Base-by-base conservation (phyloP, 2,888 invertebrate genomes). In the Lysandra coridon region DNA sequence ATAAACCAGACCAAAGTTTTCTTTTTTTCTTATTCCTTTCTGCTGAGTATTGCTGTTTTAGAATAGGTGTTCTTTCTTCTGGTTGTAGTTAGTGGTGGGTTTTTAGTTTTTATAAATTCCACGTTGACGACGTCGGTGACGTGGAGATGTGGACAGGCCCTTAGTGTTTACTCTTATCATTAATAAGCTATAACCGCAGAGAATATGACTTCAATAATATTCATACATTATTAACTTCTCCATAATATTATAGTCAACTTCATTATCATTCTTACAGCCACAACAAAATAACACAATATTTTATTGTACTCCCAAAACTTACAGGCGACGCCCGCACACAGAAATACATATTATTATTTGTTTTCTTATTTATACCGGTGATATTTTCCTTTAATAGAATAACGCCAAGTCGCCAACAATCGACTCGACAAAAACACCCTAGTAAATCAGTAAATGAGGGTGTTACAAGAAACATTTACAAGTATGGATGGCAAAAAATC, bases 401-500 rank as follows among this genome's bases (percentile, higher is more conserved):
- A 69, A 69, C 33, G 69, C 17, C 69, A 69, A 69, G 12, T 69
- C 69, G 33, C 33, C 69, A 69, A 69, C 33, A 37, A 69, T 69
- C 37, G 33, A 30, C 10, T 30, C n/a, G 44, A 74, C 74, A 44
- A 74, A 74, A 74, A 74, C 76, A 53, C 4, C 17, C 23, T 33
- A 17, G 53, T 76, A 76, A 76, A 76, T 76, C 76, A 76, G 53
- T 17, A 57, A 57, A 75, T 49, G 49, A 49, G 75, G 44, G 23
- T 75, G 49, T 75, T 49, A 75, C 75, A 44, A 75, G 75, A 75
- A 76, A 76, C 76, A 57, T 57, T 74, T 74, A 76, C 75, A 76
- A 76, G 76, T 57, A 33, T 30, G 33, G 40, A 49, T 75, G 57
- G 80, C 82, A 83, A 83, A 83, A 83, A 83, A 80, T 80, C 82